Evolutionary conservation across 2,113 vertebrate genomes (phyloP).

Genomic region (Lophura nycthemera): DNA sequence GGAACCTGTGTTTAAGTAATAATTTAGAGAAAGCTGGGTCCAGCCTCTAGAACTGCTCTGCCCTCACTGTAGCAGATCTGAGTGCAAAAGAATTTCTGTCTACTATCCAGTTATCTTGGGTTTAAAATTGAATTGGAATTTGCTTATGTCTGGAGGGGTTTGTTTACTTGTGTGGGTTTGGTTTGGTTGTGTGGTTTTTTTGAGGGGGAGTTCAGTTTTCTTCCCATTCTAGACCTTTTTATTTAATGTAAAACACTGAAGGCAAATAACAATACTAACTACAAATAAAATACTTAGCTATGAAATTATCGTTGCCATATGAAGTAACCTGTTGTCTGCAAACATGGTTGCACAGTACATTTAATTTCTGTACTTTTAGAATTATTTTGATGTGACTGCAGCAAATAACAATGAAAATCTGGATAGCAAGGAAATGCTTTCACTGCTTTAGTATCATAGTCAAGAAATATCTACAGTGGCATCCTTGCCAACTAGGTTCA

Average conservation of each 20-base stretch:
- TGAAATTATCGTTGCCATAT: not conserved
- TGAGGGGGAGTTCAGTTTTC: not conserved
- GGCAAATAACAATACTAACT: not conserved
- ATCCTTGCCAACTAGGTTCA: slow-evolving; percentile 59
- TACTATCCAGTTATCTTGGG: not conserved
- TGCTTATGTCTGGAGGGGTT: not conserved
- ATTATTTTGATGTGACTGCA: slow-evolving; percentile 36
- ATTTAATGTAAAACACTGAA: slow-evolving; percentile 28
- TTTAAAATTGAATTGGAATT: slow-evolving; percentile 38
- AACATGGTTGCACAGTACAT: not conserved
- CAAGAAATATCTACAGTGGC: slow-evolving; percentile 38
- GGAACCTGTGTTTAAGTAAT: not conserved
- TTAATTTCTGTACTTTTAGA: slow-evolving; percentile 55
- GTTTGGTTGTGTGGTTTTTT: too few relatives aligned
- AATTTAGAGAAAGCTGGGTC: not conserved
- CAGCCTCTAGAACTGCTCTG: not conserved
- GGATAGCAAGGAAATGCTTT: slow-evolving; percentile 35
- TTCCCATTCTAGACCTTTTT: not conserved
- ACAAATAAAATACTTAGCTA: too few relatives aligned
- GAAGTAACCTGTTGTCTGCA: not conserved
- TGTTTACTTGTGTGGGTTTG: not conserved
- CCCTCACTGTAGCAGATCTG: not conserved
- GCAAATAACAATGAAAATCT: slow-evolving; percentile 54
- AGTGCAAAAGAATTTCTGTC: slow-evolving; percentile 49
- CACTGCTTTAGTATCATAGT: slow-evolving; percentile 3